Evolutionary conservation across 2,888 invertebrate species (phyloP).

Genomic region (Dryadula phaetusa): DNA sequence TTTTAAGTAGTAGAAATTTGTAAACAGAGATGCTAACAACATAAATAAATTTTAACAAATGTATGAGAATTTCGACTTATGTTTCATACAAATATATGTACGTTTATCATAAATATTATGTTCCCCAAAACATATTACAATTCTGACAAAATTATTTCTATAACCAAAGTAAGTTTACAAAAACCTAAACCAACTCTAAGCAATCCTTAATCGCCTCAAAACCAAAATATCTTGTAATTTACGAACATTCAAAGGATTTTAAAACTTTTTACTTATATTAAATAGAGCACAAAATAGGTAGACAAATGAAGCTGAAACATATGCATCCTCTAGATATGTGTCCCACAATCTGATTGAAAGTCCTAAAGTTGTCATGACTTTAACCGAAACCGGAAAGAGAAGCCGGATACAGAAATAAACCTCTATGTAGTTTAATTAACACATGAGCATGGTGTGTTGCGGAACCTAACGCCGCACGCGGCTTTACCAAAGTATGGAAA

Average conservation of each 20-base stretch:
- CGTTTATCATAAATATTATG: too few species aligned
- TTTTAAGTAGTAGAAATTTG: too few species aligned
- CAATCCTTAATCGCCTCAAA: neutral
- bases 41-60: too few species aligned
- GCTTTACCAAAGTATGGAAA: too few species aligned
- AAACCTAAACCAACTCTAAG: neutral
- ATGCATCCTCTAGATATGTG: constrained; percentile 32
- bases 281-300: neutral
- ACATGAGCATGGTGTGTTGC: too few species aligned
- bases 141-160: too few species aligned
- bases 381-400: neutral
- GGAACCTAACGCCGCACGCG: too few species aligned
- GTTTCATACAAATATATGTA: too few species aligned
- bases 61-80: too few species aligned
- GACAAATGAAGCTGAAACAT: neutral
- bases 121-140: too few species aligned
- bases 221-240: neutral
- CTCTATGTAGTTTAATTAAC: too few species aligned
- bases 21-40: too few species aligned
- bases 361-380: constrained; percentile 12
- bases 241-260: neutral
- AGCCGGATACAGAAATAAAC: neutral
- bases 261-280: neutral
- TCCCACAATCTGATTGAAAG: constrained; percentile 28
- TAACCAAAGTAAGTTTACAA: neutral